Base-by-base conservation (phyloP, 2,888 invertebrate species). In the Tetheella fluctuosa region DNA sequence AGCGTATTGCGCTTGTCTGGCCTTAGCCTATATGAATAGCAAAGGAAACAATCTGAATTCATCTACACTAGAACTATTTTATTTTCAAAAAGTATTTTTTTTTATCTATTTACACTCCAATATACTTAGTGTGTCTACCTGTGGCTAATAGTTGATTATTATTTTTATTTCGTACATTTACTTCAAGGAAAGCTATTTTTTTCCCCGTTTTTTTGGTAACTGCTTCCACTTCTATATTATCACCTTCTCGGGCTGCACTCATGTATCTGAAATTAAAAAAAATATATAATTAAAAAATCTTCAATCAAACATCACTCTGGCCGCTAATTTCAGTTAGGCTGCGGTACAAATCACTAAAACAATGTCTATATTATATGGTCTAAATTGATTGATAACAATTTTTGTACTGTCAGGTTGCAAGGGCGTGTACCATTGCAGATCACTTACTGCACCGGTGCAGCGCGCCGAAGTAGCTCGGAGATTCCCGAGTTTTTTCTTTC, bases 61-160 rank as follows among this genome's bases (percentile, higher is more conserved):
- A 17, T 34, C 12, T 34, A 12, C 15, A 34, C 55, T 37, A 34
- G 8, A 34, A 34, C 13, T 13, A 59, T 6, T 54, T 34, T 54
- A 28, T 39, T 62, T 30, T 30, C 58, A 55, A 58, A 37, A 48
- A 13, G 56, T 53, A 2, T 39, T 37, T 13, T 13, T 13, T 13
- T 30, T 5, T 8, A 30, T 48, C 23, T 54, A n/a, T 37, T 53
- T 73, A 85, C 25, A 84, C 69, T 42, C 84, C 85, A 62, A 91
- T 81, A 77, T 94, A 97, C 84, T 98, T 98, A 0, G 97, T 97
- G 81, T 99, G 98, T 61, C 95, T 94, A 48, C 98, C 98, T 65
- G 95, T 96, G 5, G 97, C 98, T 57, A 99, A 84, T 1, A 98
- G 73, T 54, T 94, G 92, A 59, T 96, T 96, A 64, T 95, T 96